Evolutionary conservation across 2,888 invertebrate genomes (phyloP).

Genomic region (Ormyrus labotus): DNA sequence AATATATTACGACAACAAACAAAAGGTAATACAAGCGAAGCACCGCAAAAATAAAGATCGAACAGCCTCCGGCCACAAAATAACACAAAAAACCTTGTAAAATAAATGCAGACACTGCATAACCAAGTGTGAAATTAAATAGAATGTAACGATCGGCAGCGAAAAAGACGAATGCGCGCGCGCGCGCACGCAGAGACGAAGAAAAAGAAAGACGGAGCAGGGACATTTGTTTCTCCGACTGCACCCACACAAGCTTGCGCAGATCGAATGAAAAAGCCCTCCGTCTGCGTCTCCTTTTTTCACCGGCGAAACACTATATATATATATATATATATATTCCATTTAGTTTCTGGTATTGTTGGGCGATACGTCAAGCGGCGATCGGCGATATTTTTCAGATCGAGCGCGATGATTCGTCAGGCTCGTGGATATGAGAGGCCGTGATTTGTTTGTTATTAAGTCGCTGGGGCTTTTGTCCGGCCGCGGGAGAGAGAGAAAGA

Average conservation of each 20-base stretch:
- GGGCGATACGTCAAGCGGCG: conserved; percentile 43
- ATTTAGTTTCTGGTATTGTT: conserved; percentile 36
- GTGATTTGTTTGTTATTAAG: conserved; percentile 49
- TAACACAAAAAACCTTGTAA: too few relatives aligned
- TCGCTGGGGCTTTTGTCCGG: conserved; percentile 19
- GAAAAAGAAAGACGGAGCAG: conserved; percentile 1
- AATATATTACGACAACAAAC: too few relatives aligned
- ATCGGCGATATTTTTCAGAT: conserved; percentile 46
- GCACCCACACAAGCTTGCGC: conserved; percentile 10
- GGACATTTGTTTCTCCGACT: conserved; percentile 33
- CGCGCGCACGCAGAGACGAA: not conserved
- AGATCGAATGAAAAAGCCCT: conserved; percentile 44
- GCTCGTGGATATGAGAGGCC: conserved; percentile 4
- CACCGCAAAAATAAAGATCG: too few relatives aligned
- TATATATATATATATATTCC: not conserved
- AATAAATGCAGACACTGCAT: too few relatives aligned
- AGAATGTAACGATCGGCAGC: conserved; percentile 35
- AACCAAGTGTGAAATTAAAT: conserved; percentile 20
- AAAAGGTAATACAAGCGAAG: too few relatives aligned
- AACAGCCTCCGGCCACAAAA: too few relatives aligned
- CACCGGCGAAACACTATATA: conserved; percentile 32
- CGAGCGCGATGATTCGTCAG: conserved; percentile 14
- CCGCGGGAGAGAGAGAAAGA: too few relatives aligned
- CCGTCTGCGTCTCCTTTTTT: conserved; percentile 12
- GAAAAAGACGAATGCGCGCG: not conserved